Evolutionary conservation across 53 echinoderm and acorn worm genomes (phyloP), one percentile per base, ranked within the genome.

Genomic region (Stichopus horrens): DNA sequence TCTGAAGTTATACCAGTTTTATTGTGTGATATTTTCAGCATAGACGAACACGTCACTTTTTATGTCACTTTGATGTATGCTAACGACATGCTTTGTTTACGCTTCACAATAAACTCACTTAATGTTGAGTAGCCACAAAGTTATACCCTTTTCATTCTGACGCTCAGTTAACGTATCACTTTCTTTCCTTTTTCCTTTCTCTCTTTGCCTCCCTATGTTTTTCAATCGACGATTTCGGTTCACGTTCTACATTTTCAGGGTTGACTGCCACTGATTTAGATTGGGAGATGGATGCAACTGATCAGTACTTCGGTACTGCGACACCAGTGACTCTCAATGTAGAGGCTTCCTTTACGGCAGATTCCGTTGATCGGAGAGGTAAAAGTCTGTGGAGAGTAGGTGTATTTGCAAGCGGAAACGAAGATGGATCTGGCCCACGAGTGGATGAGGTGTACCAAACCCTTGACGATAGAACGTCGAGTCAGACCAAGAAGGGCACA

Each of bases 391-490:
- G 86, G 86, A 52, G 86, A 51, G 86, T 74, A 4, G 74, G 73
- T 73, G 20, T 86, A 14, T 86, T 73, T 53, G 86, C 67, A 9
- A 86, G 86, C 71, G 54, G 22, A 74, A 86, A 86, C 74, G 73
- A 73, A 53, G 73, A 86, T n/a, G 86, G 86, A 10, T 73, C 73
- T 7, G 86, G 86, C 4, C 7, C 74, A n/a, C 73, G 86, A 13
- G 18, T 73, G 8, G 20, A 52, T 54, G 73, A 86, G 73, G 73
- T 86, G 6, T 56, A 14, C 21, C 86, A 86, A 19, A 56, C 56
- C 7, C 52, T 86, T 8, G 21, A 14, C 53, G 86, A 86, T 9
- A 20, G 9, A 14, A 53, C 52, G 5, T 23, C 73, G 1, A 16
- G 52, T 6, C 68, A 51, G 16, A 14, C 74, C n/a, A 74, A 73